Conservation (phyloP, 2,888 invertebrate species). For the Rhabditophanes sp. region DNA sequence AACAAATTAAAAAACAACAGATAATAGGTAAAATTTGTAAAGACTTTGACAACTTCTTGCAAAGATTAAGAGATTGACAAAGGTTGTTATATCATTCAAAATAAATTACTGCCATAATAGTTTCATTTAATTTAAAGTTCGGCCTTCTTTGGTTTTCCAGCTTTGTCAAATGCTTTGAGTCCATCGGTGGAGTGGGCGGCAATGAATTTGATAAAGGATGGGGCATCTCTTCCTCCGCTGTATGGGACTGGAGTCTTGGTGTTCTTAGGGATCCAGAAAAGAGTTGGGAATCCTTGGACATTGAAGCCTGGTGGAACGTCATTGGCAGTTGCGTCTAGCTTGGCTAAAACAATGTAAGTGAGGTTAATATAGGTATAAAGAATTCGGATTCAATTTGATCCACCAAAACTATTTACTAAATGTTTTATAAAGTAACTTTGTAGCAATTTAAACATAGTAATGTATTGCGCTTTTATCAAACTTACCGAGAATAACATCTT, state of each 20-base stretch:
- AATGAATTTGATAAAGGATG: conserved; percentile 85
- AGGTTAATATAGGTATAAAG: too few species aligned
- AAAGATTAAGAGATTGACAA: conserved; percentile 41
- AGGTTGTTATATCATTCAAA: conserved; percentile 9
- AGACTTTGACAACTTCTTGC: too few species aligned
- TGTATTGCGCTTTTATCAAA: too few species aligned
- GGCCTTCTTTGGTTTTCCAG: conserved; percentile 55
- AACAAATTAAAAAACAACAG: conserved; percentile 1
- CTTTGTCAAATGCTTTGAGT: conserved; percentile 69
- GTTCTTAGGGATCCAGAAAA: conserved; percentile 82
- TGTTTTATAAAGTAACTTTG: too few species aligned
- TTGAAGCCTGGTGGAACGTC: conserved; percentile 80
- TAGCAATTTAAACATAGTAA: too few species aligned
- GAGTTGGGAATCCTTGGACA: conserved; percentile 89
- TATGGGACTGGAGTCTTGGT: conserved; percentile 49
- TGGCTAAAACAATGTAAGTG: too few species aligned
- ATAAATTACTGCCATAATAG: conserved; percentile 9
- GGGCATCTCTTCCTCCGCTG: conserved; percentile 72
- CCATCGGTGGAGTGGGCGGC: conserved; percentile 74
- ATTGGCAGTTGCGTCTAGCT: conserved; percentile 95
- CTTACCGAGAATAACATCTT: conserved; percentile 69
- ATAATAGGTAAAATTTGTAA: too few species aligned
- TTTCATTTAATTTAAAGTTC: conserved; percentile 22
- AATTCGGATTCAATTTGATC: too few species aligned
- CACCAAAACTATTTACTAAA: too few species aligned